Conservation (phyloP, 2,113 vertebrate species). For the Thalassoma bifasciatum region DNA sequence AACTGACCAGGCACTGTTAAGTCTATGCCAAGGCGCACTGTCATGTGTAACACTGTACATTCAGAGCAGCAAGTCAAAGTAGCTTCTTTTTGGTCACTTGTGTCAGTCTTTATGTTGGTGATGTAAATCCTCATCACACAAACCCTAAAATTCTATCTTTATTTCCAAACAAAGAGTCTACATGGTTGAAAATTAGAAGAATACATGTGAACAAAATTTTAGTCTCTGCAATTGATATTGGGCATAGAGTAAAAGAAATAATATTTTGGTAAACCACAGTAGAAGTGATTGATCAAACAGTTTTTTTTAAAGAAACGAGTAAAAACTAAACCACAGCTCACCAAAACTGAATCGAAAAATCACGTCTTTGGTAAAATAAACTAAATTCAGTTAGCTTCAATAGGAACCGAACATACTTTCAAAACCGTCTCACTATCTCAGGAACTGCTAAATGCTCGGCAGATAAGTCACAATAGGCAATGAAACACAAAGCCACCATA, state of each 20-base stretch:
- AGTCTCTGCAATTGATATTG: too few species aligned
- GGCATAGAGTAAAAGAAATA: too few species aligned
- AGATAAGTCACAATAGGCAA: not conserved
- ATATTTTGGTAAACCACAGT: too few species aligned
- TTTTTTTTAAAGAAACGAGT: too few species aligned
- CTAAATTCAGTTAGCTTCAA: not conserved
- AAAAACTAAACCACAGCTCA: too few species aligned
- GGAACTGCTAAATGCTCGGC: not conserved
- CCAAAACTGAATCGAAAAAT: too few species aligned
- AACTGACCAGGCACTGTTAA: conserved; percentile 25
- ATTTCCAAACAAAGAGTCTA: too few species aligned
- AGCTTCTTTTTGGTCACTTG: not conserved
- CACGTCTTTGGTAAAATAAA: conserved; percentile 4
- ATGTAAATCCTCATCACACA: not conserved
- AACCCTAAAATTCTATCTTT: too few species aligned
- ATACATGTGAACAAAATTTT: too few species aligned
- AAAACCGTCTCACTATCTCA: not conserved
- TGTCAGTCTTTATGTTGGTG: not conserved
- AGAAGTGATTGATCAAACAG: too few species aligned
- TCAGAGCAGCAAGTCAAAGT: not conserved
- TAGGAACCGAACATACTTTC: not conserved
- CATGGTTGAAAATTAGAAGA: too few species aligned
- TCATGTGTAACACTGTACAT: conserved; percentile 39
- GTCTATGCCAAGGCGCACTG: conserved; percentile 41
- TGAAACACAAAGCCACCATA: not conserved